Base-by-base conservation (phyloP, 2,888 invertebrate genomes). In the Artemia sinica region DNA sequence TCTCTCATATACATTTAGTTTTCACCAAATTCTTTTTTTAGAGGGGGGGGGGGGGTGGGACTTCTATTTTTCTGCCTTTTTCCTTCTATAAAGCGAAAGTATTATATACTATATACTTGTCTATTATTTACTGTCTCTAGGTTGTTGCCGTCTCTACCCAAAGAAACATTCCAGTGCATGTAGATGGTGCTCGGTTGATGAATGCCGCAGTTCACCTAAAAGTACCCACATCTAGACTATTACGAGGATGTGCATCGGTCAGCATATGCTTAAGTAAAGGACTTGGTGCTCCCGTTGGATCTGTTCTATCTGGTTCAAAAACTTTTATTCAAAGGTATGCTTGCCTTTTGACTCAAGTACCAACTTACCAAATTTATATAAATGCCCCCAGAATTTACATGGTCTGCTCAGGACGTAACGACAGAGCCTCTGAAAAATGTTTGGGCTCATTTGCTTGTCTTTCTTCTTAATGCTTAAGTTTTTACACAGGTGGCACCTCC, bases 161-260 rank as follows among this genome's bases (percentile, higher is more conserved):
- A 71, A 78, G 84, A 74, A 80, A 82, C 6, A 77, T 91, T 63
- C 82, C 82, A 0, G 78, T 93, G 48, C 97, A 97, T 78, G 84
- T 94, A 86, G 97, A 97, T 77, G 97, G 96, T 0, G 95, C 96
- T 0, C 81, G 96, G 69, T 76, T 97, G 70, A 86, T 93, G 81
- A 95, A 96, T 79, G 94, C 95, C 3, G 84, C 87, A 1, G 82
- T 85, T n/a, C 83, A 84, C 67, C 79, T 85, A 50, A 82, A 84
- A 50, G 80, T 84, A 67, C 77, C 85, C 0, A 84, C 85, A 0
- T 79, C 82, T 41, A 79, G 86, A 65, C 82, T 94, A 28, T 84
- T 84, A 7, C 78, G 83, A 70, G 83, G 85, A 73, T 88, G 87
- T 72, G 89, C 90, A 76, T 87, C 89, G 1, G 85, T 94, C 3